phyloP scores from a whole-genome alignment of 37 sponge, comb jelly and placozoan species.

The Petrosia ficiformis region DNA sequence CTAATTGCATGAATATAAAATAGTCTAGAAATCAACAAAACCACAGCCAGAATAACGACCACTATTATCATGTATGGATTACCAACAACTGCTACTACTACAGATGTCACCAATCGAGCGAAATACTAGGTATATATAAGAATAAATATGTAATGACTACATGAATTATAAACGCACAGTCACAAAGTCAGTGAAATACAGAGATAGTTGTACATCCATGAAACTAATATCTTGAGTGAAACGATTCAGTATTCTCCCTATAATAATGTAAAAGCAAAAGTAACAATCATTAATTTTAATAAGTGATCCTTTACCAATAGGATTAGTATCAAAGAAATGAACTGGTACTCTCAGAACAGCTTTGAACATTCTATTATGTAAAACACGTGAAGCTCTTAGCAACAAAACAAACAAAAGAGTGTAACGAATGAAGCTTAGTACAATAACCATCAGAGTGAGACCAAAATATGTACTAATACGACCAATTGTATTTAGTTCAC shows the following conservation, averaged over 20 bases:
- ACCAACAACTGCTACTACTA: constrained; percentile 8
- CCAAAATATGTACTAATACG: constrained; percentile 47
- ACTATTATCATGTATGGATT: constrained; percentile 26
- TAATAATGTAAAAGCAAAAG: background rate
- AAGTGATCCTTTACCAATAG: constrained; percentile 4
- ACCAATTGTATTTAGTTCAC: constrained; percentile 9
- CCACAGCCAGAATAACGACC: background rate
- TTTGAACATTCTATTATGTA: constrained; percentile 22
- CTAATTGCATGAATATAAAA: constrained; percentile 26
- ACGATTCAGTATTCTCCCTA: constrained; percentile 42
- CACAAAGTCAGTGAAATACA: background rate
- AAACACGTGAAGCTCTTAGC: background rate
- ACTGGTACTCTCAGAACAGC: constrained; percentile 15
- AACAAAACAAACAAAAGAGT: too few relatives aligned
- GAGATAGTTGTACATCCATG: constrained; percentile 10
- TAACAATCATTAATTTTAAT: background rate
- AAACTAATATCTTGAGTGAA: constrained; percentile 27
- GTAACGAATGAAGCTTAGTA: too few relatives aligned
- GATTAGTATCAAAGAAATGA: constrained; percentile 38
- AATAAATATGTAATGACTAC: too few relatives aligned
- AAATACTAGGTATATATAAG: background rate
- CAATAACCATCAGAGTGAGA: too few relatives aligned
- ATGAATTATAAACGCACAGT: constrained; percentile 3
- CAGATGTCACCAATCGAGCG: background rate
- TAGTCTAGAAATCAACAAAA: background rate